These are phyloP conservation scores for Clamator glandarius DNA, from an alignment of 2,797 vertebrate species.

Conservation along the genomic window DNA sequence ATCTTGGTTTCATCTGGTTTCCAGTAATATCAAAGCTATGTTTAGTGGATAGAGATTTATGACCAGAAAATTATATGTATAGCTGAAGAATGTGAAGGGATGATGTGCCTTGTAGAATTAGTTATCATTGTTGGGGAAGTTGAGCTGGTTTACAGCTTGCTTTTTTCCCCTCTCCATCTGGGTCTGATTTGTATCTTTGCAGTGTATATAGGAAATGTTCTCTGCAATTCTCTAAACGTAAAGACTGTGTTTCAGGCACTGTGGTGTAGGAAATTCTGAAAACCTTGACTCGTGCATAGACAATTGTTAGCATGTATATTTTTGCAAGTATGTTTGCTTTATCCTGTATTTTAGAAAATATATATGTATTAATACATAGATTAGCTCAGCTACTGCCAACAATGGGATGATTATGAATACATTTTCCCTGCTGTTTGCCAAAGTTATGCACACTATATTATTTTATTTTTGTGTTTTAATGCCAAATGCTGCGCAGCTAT, in stretches of 20 bases:
- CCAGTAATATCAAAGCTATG: constrained; percentile 58
- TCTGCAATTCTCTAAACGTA: neutral
- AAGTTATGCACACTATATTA: neutral
- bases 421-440: neutral
- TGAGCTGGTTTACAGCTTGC: constrained; percentile 58
- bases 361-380: neutral
- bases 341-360: neutral
- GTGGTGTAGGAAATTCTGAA: neutral
- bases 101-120: constrained; percentile 52
- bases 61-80: constrained; percentile 46
- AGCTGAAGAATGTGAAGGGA: constrained; percentile 43
- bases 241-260: constrained; percentile 4
- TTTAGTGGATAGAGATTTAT: constrained; percentile 55
- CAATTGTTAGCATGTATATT: neutral
- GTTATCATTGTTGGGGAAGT: constrained; percentile 40
- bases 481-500: neutral
- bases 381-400: neutral
- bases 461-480: neutral
- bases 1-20: constrained; percentile 59
- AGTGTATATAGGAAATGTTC: constrained; percentile 57
- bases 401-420: neutral
- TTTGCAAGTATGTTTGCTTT: neutral
- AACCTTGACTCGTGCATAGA: neutral
- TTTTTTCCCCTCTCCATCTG: constrained; percentile 42
- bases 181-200: constrained; percentile 36